A percentile compares a stretch with the other conserved stretches of the same genome.
Conservation (phyloP, 2,888 invertebrate species). For the Pseudanteris insignis region DNA sequence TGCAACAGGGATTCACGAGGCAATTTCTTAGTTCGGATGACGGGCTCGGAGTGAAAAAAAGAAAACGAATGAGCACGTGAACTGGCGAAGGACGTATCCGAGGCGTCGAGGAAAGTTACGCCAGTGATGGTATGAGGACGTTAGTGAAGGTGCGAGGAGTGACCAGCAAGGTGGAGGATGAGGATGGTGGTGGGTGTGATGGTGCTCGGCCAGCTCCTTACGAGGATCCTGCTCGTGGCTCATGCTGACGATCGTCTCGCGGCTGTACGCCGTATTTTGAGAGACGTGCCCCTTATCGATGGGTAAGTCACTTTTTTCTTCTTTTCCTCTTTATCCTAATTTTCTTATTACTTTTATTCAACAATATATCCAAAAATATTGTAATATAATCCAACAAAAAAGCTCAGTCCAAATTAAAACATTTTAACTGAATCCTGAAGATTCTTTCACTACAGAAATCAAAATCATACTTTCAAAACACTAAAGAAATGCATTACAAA, state of each 20-base stretch:
- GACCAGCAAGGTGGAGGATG: slow-evolving; percentile 65
- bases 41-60: slow-evolving; percentile 9
- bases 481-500: no score
- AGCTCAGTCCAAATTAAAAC: no score
- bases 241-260: slow-evolving; percentile 64
- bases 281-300: slow-evolving; percentile 61
- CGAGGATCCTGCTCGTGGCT: slow-evolving; percentile 62
- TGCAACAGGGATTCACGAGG: not conserved
- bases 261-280: slow-evolving; percentile 60
- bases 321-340: not conserved
- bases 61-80: slow-evolving; percentile 1
- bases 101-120: slow-evolving; percentile 45
- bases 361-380: no score
- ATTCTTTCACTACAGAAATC: no score
- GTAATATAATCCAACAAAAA: no score
- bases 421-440: no score
- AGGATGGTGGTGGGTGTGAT: slow-evolving; percentile 65
- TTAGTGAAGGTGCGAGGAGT: slow-evolving; percentile 59
- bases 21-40: slow-evolving; percentile 1
- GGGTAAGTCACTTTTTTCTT: slow-evolving; percentile 52
- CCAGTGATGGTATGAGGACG: slow-evolving; percentile 64
- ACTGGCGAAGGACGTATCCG: slow-evolving; percentile 7
- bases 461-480: no score
- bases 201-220: slow-evolving; percentile 65
- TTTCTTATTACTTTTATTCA: not conserved